Base-by-base conservation (phyloP, 2,888 invertebrate species). In the Scotopteryx bipunctaria region DNA sequence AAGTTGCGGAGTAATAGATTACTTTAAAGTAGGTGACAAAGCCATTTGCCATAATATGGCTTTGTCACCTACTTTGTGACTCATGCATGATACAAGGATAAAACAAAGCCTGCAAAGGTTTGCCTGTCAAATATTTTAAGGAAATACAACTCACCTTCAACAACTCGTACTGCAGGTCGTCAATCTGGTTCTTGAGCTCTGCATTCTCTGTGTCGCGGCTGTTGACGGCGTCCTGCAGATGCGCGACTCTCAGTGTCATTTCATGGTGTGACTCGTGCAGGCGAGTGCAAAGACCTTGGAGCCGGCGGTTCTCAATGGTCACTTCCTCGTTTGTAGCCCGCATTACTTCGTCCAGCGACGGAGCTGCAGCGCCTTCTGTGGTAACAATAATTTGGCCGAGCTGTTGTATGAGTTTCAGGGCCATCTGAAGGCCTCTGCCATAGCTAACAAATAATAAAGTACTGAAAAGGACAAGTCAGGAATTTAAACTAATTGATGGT, bases 191-290 rank as follows among this genome's bases (percentile, higher is more conserved):
- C 78, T 97, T 95, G 43, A 98, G 89, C 81, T 99, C 99, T 0
- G 98, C 99, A 56, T 95, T 96, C 87, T 98, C 96, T 0, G 98
- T 98, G 84, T 99, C 98, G 64, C 97, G 94, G 8, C 96, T 96
- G 42, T 96, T 96, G 41, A 97, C 93, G 0, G 95, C 95, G 73
- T 98, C 97, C 79, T 96, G 96, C 19, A 96, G 78, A 75, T 97
- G 97, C 16, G 97, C 95, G 84, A 97, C 95, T 84, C 97, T 95
- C 14, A 98, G 86, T 36, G 96, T 97, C 91, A 97, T 97, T 8
- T 96, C 95, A 73, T 98, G 98, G 76, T 98, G 97, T 64, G 95
- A 94, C 86, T 98, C 97, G 74, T 99, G 99, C 29, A 99, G 91
- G 3, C 96, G 94, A 1, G 98, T 98, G 69, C 97, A 96, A 44